These are phyloP conservation scores for Drosophila mimica DNA, from an alignment of 2,888 invertebrate genomes.

Conservation along the genomic window DNA sequence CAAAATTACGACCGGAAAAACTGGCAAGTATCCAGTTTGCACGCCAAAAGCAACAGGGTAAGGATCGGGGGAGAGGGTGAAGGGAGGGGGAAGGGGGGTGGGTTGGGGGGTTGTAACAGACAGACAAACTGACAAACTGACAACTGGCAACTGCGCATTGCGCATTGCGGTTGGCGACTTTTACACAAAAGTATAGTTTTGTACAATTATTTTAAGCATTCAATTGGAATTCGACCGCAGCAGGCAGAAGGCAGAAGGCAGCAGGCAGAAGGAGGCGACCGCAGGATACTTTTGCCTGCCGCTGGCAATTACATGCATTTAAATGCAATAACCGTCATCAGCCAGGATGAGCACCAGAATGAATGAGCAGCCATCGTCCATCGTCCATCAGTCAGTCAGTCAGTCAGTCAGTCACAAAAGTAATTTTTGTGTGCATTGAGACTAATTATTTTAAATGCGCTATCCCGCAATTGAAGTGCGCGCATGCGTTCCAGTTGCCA, in stretches of 20 bases:
- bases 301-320: slow-evolving; percentile 76
- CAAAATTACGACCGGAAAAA: slow-evolving; percentile 72
- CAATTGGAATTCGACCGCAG: slow-evolving; percentile 79
- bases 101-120: slow-evolving; percentile 5
- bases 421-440: slow-evolving; percentile 48
- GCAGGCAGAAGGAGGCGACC: slow-evolving; percentile 48
- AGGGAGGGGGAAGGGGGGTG: slow-evolving; percentile 1
- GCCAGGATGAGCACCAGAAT: slow-evolving; percentile 29
- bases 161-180: slow-evolving; percentile 74
- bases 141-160: slow-evolving; percentile 76
- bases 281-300: slow-evolving; percentile 65
- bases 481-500: slow-evolving; percentile 59
- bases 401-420: slow-evolving; percentile 10
- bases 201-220: slow-evolving; percentile 79
- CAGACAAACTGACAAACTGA: slow-evolving; percentile 18
- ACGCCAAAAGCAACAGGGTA: neutral
- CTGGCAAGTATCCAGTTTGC: slow-evolving; percentile 66
- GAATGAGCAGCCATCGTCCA: slow-evolving; percentile 6
- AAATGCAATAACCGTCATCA: slow-evolving; percentile 81
- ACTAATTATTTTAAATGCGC: slow-evolving; percentile 74
- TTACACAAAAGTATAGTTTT: slow-evolving; percentile 40
- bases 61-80: neutral
- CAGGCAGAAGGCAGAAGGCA: slow-evolving; percentile 42
- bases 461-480: slow-evolving; percentile 72
- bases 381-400: neutral